phyloP scores from a whole-genome alignment of 2,113 vertebrate genomes.

The Crotalus viridis region DNA sequence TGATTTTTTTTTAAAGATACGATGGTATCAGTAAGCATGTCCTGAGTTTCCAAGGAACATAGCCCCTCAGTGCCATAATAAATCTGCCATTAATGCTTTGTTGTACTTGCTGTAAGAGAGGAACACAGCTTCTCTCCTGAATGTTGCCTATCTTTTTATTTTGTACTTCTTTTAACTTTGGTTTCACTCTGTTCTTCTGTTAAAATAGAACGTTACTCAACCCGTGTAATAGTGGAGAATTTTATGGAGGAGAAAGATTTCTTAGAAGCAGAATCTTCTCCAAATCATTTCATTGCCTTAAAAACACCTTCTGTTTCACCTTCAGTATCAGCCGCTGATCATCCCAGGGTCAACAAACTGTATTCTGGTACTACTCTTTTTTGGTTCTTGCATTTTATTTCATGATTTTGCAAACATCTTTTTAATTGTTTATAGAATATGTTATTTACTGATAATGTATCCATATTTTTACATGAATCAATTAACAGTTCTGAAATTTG shows the following conservation, averaged over 20 bases:
- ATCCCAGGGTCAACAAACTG: constrained; percentile 36
- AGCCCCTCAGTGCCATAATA: not conserved
- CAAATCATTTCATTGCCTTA: not conserved
- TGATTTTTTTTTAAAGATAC: not conserved
- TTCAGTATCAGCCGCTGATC: constrained; percentile 30
- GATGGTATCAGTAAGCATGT: not conserved
- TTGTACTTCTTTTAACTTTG: not conserved
- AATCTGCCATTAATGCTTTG: not conserved
- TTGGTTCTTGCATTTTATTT: not conserved
- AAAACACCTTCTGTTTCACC: constrained; percentile 39
- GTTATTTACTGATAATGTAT: not conserved
- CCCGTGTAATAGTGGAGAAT: constrained; percentile 39
- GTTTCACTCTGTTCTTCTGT: not conserved
- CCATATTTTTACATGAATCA: not conserved
- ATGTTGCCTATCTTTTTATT: not conserved
- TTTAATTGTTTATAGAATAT: not conserved
- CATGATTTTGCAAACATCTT: not conserved
- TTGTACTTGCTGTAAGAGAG: not conserved
- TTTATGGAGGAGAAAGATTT: constrained; percentile 36
- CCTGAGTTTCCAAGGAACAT: not conserved
- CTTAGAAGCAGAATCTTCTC: constrained; percentile 35
- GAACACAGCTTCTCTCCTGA: not conserved
- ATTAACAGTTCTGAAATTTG: not conserved
- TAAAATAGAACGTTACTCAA: constrained; percentile 39
- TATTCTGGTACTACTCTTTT: constrained; percentile 66